A percentile compares a stretch with the other conserved stretches of the same genome.
These are phyloP conservation scores for Hyposoter dolosus DNA, from an alignment of 2,888 invertebrate genomes.

Conservation along the genomic window DNA sequence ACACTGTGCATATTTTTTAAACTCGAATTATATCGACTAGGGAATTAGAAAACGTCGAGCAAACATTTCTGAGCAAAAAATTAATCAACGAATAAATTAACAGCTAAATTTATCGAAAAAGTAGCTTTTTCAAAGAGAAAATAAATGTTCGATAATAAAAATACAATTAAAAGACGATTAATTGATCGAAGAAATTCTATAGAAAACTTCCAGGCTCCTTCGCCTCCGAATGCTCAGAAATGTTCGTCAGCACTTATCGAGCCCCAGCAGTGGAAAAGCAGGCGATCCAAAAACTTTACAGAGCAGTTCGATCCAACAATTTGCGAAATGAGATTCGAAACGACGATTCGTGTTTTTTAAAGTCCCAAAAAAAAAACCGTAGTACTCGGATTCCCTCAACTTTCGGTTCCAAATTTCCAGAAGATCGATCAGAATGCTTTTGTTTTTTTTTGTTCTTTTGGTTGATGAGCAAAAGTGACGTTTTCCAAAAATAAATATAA, in stretches of 20 bases:
- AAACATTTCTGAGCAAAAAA: not conserved
- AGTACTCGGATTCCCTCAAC: not conserved
- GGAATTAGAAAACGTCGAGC: not conserved
- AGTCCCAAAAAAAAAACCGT: not conserved
- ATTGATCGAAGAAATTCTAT: not conserved
- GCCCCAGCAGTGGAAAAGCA: not conserved
- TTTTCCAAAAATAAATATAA: not conserved
- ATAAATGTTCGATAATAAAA: not conserved
- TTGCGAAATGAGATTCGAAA: not conserved
- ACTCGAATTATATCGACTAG: not conserved
- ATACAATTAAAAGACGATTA: not conserved
- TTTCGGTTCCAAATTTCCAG: not conserved
- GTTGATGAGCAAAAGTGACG: slow-evolving; percentile 8
- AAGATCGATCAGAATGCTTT: not conserved
- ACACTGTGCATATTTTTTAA: not conserved
- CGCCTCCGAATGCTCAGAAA: not conserved
- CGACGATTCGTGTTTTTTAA: not conserved
- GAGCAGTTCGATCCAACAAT: not conserved
- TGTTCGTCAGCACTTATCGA: not conserved
- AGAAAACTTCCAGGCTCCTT: not conserved
- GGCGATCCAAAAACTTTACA: no score
- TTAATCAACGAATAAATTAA: not conserved
- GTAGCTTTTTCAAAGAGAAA: not conserved
- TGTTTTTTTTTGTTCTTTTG: not conserved
- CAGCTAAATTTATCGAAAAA: not conserved